Evolutionary conservation across 1,140 invertebrate genomes (phyloP), one percentile per base, ranked within the genome.

Genomic region (Vollenhovia emeryi): DNA sequence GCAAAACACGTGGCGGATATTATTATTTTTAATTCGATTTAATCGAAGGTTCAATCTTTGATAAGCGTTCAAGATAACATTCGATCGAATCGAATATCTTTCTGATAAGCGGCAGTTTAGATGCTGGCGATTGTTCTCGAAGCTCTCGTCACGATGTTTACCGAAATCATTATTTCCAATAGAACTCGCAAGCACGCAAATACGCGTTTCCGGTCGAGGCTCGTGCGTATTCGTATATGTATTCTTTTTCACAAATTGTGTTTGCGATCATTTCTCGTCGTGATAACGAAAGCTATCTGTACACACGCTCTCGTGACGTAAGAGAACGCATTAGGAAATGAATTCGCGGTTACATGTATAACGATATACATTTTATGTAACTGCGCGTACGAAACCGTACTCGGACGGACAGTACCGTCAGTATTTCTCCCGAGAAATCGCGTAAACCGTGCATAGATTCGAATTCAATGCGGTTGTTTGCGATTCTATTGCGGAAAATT

Each of bases 291-390:
- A 36, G 21, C 30, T 36, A 18, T 79, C 33, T 66, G 30, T 36
- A 78, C 27, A 66, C 27, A 78, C 7, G 13, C 13, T 24, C 1
- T 50, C 21, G 21, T 79, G 76, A 79, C 62, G 43, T 68, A 79
- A 79, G 45, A 40, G 45, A 40, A 79, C 11, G 45, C 21, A 68
- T 68, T 79, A 79, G 45, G 43, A 79, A 68, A 79, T 45, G 30
- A 66, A 45, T 50, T 79, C 6, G 62, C 45, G 33, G 2, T 75
- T 76, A 76, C 73, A 60, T 27, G 45, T 43, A 43, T 59, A 40
- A 7, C 21, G 24, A 50, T 50, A 45, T 68, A 40, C 33, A 68
- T 27, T 79, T 79, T 55, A 68, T 52, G 11, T 79, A 68, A 79
- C 33, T 3, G 3, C 30, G 27, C 18, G 24, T 33, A 13, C 13